A percentile compares a stretch with the other conserved stretches of the same genome.
Conservation (phyloP, 2,888 invertebrate species). For the Hoplodrina ambigua region DNA sequence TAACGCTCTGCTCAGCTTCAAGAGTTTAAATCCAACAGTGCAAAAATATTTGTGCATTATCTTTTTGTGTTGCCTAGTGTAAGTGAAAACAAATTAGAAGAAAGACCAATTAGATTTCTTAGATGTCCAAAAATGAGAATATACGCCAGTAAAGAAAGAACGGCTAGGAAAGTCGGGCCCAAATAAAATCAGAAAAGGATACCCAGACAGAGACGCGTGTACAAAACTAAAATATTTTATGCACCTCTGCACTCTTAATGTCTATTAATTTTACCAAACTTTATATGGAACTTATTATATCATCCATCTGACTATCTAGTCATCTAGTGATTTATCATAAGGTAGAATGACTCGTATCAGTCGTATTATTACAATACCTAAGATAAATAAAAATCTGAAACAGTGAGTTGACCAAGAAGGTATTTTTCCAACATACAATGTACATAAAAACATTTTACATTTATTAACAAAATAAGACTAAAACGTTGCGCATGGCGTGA, state of each 20-base stretch:
- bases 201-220: too few species aligned
- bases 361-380: neutral
- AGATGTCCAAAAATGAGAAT: too few species aligned
- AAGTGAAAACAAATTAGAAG: too few species aligned
- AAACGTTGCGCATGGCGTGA: conserved; percentile 59
- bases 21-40: neutral
- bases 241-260: neutral
- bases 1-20: neutral
- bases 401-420: conserved; percentile 51
- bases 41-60: too few species aligned
- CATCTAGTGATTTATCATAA: too few species aligned
- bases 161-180: too few species aligned
- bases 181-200: too few species aligned
- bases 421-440: conserved; percentile 46
- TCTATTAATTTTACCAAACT: neutral
- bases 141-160: too few species aligned
- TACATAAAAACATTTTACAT: conserved; percentile 57
- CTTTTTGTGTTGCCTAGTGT: too few species aligned
- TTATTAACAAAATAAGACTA: conserved; percentile 45
- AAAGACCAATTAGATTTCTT: too few species aligned
- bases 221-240: neutral
- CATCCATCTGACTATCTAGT: neutral
- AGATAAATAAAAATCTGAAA: conserved; percentile 52
- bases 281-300: neutral
- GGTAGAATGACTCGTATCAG: neutral